Evolutionary conservation across 2,888 invertebrate species (phyloP).

Genomic region (Antheraea yamamai): DNA sequence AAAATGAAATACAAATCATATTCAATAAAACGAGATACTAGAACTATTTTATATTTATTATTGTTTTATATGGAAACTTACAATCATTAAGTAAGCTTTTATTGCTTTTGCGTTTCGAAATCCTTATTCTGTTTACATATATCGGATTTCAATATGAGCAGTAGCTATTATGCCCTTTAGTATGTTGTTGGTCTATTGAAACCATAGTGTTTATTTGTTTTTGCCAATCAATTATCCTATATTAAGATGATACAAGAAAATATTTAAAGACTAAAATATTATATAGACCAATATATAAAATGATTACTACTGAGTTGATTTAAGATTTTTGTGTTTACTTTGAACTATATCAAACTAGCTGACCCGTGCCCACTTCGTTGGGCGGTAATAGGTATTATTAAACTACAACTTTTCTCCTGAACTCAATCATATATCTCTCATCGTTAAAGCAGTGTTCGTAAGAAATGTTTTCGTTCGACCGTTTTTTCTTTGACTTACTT

Average conservation of each 20-base stretch:
- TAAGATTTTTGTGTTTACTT: too few species aligned
- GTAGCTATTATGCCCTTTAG: neutral
- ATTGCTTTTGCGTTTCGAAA: conserved; percentile 15
- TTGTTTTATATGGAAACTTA: neutral
- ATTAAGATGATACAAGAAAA: neutral
- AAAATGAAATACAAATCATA: neutral
- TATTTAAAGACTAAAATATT: neutral
- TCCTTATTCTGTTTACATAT: neutral
- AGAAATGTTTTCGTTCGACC: too few species aligned
- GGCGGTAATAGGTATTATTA: too few species aligned
- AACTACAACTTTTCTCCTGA: too few species aligned
- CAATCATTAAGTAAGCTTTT: conserved; percentile 14
- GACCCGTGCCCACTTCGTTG: too few species aligned
- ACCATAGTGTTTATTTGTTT: neutral
- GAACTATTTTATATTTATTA: neutral
- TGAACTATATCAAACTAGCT: too few species aligned
- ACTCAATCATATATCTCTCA: too few species aligned
- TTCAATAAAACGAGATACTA: neutral
- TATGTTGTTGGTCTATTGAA: neutral
- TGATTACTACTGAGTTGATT: too few species aligned
- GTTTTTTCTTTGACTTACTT: too few species aligned
- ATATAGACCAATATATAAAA: too few species aligned
- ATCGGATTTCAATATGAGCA: neutral
- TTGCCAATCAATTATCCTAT: too few species aligned
- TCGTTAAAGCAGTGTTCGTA: too few species aligned